Base-by-base conservation (phyloP, 2,888 invertebrate genomes). In the Papilio gigon region DNA sequence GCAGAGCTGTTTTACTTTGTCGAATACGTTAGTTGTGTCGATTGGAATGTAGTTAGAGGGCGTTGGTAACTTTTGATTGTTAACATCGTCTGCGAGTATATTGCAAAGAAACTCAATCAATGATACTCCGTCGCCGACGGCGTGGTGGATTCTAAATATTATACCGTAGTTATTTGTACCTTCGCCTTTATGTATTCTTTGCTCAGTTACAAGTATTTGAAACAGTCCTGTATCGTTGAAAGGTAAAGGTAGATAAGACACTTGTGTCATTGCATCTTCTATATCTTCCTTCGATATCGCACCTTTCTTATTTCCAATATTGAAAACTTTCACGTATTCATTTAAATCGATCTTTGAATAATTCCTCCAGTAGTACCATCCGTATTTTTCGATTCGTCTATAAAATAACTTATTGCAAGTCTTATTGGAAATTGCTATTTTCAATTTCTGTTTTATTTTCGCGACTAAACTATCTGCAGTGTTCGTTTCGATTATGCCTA, bases 81-180 rank as follows among this genome's bases (percentile, higher is more conserved):
- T 71, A n/a, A 74, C 75, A 56, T 83, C 76, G 73, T 93, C 93
- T 8, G 89, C 86, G 58, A 93, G 81, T 1, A 84, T 80, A 73
- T 90, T 85, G 70, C 92, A 81, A 14, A 93, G 78, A 68, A 93
- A 80, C 66, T 90, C 85, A 44, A 93, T 78, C 11, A 94, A 77
- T 4, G 93, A 88, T 0, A 91, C 87, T 1, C 93, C 93, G 74
- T 93, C 93, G 1, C 93, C 93, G 0, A 93, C 76, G 5, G 92
- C 85, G 78, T 93, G 93, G 77, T 94, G 93, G 65, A 93, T 84
- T 70, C 93, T 87, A 72, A 93, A 90, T 67, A 93, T 76, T 37
- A 93, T 80, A 1, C 92, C 92, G 80, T 86, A 80, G 68, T 84
- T 74, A 35, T 78, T 74, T 70, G 75, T 71, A 22, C 78, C 71